Percentiles rank a stretch among this genome's conserved stretches.
Conservation (phyloP, 2,888 invertebrate species). For the Latheticus oryzae region DNA sequence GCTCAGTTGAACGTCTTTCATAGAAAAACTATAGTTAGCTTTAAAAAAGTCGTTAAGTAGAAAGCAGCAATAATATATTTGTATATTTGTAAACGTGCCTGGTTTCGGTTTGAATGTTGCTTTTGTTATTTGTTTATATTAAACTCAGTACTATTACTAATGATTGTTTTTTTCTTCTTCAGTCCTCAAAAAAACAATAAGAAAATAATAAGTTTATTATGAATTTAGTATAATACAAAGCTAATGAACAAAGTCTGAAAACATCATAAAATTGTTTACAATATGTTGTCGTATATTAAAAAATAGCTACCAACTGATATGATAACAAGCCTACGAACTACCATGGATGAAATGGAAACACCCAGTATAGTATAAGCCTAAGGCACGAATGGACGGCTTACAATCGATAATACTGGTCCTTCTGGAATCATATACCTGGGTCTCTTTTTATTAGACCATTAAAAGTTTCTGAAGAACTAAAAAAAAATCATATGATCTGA, state of each 20-base stretch:
- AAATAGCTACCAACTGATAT: constrained; percentile 43
- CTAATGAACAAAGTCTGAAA: constrained; percentile 48
- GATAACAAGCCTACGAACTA: constrained; percentile 40
- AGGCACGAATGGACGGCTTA: constrained; percentile 52
- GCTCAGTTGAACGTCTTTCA: constrained; percentile 41
- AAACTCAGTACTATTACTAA: constrained; percentile 51
- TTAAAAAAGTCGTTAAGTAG: constrained; percentile 51
- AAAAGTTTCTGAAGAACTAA: too few species aligned
- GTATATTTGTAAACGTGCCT: constrained; percentile 59
- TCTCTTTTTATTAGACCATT: too few species aligned
- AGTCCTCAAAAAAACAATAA: neutral
- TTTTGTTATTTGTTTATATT: constrained; percentile 59
- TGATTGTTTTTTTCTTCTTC: constrained; percentile 38
- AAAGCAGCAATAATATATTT: constrained; percentile 60
- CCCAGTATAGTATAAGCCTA: constrained; percentile 42
- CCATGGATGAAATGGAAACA: constrained; percentile 13
- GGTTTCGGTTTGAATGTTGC: constrained; percentile 56
- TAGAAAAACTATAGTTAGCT: constrained; percentile 44
- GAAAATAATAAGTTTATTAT: constrained; percentile 55
- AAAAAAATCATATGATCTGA: too few species aligned
- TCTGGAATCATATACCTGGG: constrained; percentile 39
- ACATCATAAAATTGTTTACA: constrained; percentile 26
- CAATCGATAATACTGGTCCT: constrained; percentile 48
- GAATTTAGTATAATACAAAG: constrained; percentile 51
- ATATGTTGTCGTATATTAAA: too few species aligned